A percentile compares a stretch with the other conserved stretches of the same genome.
Evolutionary conservation across 2,888 invertebrate species (phyloP).

Genomic region (Amphipoea lucens): DNA sequence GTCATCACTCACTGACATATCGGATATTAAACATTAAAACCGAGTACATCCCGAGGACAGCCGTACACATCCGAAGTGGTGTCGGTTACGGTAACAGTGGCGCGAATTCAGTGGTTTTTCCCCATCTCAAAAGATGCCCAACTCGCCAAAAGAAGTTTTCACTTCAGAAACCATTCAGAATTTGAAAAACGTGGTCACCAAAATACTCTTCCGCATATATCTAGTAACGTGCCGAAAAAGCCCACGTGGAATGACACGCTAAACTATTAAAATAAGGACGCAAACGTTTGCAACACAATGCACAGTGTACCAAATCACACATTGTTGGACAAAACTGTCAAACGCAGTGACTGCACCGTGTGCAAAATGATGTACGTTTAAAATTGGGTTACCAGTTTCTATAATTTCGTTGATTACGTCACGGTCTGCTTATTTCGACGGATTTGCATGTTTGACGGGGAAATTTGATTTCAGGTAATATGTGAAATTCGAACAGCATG

Average conservation of each 20-base stretch:
- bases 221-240: constrained; percentile 19
- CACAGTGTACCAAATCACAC: constrained; percentile 26
- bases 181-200: neutral
- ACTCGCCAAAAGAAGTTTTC: no score
- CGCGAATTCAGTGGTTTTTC: no score
- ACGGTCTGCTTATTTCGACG: constrained; percentile 8
- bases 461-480: constrained; percentile 15
- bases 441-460: constrained; percentile 19
- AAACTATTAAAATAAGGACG: constrained; percentile 33
- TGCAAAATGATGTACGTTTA: constrained; percentile 21
- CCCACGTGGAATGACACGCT: constrained; percentile 6
- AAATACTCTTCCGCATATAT: neutral
- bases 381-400: constrained; percentile 33
- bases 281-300: constrained; percentile 31
- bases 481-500: constrained; percentile 2
- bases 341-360: constrained; percentile 27
- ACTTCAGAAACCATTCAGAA: neutral
- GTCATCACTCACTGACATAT: no score
- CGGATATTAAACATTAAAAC: no score
- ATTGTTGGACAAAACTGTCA: constrained; percentile 50
- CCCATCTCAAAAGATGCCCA: no score
- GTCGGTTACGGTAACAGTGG: no score
- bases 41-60: no score
- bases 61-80: no score
- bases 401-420: constrained; percentile 37